A percentile compares a stretch with the other conserved stretches of the same genome.
phyloP scores from a whole-genome alignment of 2,888 invertebrate genomes.

The Perizoma affinitatum region DNA sequence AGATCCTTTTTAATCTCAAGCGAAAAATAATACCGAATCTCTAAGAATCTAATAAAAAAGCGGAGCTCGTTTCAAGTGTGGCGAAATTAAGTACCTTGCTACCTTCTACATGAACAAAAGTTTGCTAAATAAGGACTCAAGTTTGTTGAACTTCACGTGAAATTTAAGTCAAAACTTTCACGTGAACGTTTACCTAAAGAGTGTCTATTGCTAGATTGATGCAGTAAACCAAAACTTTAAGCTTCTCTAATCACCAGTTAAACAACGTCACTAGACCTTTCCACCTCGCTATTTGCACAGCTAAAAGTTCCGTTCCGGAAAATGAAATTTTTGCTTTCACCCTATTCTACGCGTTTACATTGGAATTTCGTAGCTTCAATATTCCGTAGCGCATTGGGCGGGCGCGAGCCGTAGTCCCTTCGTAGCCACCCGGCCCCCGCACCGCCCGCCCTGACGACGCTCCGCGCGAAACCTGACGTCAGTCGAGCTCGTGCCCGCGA shows the following conservation, averaged over 20 bases:
- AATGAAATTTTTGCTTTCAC: conserved; percentile 48
- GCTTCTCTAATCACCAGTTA: conserved; percentile 16
- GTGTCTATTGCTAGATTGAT: not conserved
- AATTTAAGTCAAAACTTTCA: not conserved
- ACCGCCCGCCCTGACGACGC: conserved; percentile 47
- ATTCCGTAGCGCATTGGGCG: conserved; percentile 75
- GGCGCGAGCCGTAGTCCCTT: conserved; percentile 64
- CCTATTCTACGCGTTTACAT: conserved; percentile 49
- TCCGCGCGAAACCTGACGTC: conserved; percentile 61
- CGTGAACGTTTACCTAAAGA: not conserved
- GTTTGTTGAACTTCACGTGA: not conserved
- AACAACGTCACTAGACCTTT: conserved; percentile 12
- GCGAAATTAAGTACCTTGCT: not conserved
- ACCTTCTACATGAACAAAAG: not conserved
- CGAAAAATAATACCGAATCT: conserved; percentile 13
- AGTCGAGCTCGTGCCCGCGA: conserved; percentile 64
- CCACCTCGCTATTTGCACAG: conserved; percentile 34
- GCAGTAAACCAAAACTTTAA: conserved; percentile 3
- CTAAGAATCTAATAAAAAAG: conserved; percentile 19
- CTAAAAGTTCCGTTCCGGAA: conserved; percentile 44
- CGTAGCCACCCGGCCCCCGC: conserved; percentile 56
- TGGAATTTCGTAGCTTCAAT: conserved; percentile 64
- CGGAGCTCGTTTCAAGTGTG: conserved; percentile 9
- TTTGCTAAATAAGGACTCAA: not conserved
- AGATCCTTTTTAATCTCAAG: not conserved